Conservation (phyloP, 2,888 invertebrate species). For the Acleris laterana region DNA sequence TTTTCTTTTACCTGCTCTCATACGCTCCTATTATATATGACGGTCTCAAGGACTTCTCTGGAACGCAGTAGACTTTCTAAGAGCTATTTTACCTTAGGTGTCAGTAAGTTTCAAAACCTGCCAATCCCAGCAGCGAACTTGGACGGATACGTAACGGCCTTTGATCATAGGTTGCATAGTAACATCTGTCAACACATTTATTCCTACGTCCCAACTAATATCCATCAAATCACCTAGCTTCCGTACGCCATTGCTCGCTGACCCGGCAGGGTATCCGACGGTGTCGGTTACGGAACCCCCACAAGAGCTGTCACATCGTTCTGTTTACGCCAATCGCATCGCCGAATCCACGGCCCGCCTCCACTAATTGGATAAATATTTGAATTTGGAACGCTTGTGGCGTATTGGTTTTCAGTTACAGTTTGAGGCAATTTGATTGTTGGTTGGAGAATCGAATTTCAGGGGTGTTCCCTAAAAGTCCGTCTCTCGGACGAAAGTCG, state of each 20-base stretch:
- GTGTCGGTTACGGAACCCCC: constrained; percentile 59
- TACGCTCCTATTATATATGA: no score
- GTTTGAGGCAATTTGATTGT: constrained; percentile 1
- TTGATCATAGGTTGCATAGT: no score
- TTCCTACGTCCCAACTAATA: background rate
- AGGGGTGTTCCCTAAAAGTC: background rate
- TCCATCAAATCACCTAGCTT: background rate
- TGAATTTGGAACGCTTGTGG: constrained; percentile 6
- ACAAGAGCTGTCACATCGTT: constrained; percentile 61
- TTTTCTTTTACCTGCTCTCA: no score
- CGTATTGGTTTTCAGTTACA: constrained; percentile 13
- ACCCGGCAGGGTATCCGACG: constrained; percentile 37
- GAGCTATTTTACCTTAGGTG: no score
- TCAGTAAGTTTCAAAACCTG: no score
- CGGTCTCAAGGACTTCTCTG: no score
- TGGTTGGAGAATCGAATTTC: background rate
- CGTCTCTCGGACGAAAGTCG: no score
- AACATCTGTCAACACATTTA: no score
- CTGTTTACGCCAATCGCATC: constrained; percentile 49
- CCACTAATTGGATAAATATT: constrained; percentile 17
- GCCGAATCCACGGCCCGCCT: constrained; percentile 9
- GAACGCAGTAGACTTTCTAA: no score
- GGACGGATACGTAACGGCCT: no score
- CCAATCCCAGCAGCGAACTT: no score
- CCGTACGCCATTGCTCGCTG: constrained; percentile 13